Conservation (phyloP, 2,113 vertebrate genomes). For the Catharus minimus region DNA sequence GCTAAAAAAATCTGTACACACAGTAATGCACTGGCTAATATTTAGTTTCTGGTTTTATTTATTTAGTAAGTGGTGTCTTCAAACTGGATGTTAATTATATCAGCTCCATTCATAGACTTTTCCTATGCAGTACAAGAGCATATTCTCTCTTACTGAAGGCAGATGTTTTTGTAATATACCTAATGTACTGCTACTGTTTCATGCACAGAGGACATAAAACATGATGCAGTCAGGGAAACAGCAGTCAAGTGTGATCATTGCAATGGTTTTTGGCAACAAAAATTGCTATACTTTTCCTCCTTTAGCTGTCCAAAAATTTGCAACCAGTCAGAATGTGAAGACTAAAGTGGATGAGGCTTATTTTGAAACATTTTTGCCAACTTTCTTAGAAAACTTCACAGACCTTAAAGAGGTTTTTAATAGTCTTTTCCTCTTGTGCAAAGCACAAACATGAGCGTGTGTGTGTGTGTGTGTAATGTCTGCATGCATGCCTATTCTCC, state of each 20-base stretch:
- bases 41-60: neutral
- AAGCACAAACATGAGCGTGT: rapidly evolving
- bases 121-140: neutral
- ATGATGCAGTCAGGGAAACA: neutral
- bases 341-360: rapidly evolving
- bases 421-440: neutral
- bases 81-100: neutral
- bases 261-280: neutral
- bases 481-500: neutral
- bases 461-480: too few relatives aligned
- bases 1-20: neutral
- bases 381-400: neutral
- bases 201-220: neutral
- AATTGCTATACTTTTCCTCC: neutral
- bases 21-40: neutral
- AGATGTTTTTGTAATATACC: neutral
- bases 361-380: neutral
- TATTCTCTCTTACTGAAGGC: neutral
- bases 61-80: neutral
- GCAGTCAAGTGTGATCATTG: neutral
- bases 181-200: neutral
- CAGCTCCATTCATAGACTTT: neutral
- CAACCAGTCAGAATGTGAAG: neutral
- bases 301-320: neutral
- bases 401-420: neutral